Conservation (phyloP, 2,113 vertebrate genomes). For the Lethenteron camtschaticum region DNA sequence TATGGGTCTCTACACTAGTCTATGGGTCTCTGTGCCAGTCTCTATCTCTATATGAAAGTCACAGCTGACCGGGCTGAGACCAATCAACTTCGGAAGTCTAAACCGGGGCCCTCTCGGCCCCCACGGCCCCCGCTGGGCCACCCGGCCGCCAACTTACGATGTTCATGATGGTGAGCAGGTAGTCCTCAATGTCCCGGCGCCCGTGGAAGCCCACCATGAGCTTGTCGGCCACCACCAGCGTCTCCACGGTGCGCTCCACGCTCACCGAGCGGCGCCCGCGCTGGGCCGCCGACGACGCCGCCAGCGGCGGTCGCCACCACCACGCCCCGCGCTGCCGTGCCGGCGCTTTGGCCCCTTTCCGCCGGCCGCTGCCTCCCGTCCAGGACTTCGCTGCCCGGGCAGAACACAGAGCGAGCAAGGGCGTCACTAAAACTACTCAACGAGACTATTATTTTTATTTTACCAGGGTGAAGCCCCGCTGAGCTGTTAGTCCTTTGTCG, state of each 20-base stretch:
- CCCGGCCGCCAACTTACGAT: slow-evolving; percentile 64
- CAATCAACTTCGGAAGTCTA: too few relatives aligned
- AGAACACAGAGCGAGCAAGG: background rate
- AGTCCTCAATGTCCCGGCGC: slow-evolving; percentile 85
- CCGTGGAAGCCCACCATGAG: slow-evolving; percentile 99
- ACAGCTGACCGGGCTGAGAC: too few relatives aligned
- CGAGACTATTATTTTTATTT: too few relatives aligned
- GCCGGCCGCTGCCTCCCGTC: too few relatives aligned
- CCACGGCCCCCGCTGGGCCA: too few relatives aligned
- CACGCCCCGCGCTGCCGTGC: background rate
- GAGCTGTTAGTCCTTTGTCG: too few relatives aligned
- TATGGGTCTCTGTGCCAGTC: too few relatives aligned
- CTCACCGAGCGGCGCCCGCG: slow-evolving; percentile 47
- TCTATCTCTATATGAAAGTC: too few relatives aligned
- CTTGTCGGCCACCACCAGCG: slow-evolving; percentile 84
- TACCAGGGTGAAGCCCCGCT: too few relatives aligned
- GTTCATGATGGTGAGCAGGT: slow-evolving; percentile 96
- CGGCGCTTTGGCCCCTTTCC: background rate
- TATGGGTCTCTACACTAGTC: too few relatives aligned
- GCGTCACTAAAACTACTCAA: background rate
- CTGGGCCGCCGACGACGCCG: background rate
- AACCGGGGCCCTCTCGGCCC: too few relatives aligned
- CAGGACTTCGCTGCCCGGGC: background rate
- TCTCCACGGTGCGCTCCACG: slow-evolving; percentile 85
- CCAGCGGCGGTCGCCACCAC: background rate